phyloP scores from a whole-genome alignment of 2,888 invertebrate species.

The Tenthredo scrophulariae region DNA sequence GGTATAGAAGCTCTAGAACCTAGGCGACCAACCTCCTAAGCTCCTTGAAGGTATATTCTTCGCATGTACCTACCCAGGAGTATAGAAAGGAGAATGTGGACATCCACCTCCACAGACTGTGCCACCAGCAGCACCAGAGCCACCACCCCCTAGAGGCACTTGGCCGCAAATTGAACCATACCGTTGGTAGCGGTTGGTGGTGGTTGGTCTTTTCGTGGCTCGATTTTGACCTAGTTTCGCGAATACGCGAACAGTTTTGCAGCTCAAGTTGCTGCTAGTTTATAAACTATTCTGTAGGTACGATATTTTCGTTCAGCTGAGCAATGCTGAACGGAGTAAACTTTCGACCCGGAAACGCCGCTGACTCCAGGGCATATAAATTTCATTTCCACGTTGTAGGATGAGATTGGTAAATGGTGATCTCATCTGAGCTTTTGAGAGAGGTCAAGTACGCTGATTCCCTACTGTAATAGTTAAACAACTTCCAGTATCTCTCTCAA shows the following conservation, averaged over 20 bases:
- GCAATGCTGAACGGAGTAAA: slow-evolving; percentile 12
- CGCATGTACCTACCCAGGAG: slow-evolving; percentile 19
- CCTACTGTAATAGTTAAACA: not conserved
- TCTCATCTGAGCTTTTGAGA: not conserved
- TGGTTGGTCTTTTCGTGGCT: slow-evolving; percentile 41
- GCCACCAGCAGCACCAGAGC: slow-evolving; percentile 31
- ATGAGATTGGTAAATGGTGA: not conserved
- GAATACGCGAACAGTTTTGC: slow-evolving; percentile 51
- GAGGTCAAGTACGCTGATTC: slow-evolving; percentile 16
- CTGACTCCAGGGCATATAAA: slow-evolving; percentile 25
- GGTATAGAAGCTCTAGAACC: not conserved
- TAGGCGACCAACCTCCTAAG: slow-evolving; percentile 39
- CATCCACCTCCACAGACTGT: slow-evolving; percentile 25
- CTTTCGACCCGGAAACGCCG: slow-evolving; percentile 23
- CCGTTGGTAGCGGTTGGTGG: slow-evolving; percentile 5
- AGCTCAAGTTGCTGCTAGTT: slow-evolving; percentile 43
- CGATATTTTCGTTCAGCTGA: slow-evolving; percentile 39
- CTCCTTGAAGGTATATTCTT: slow-evolving; percentile 24
- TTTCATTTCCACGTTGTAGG: slow-evolving; percentile 10
- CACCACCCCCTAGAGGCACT: slow-evolving; percentile 38
- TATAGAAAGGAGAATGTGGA: slow-evolving; percentile 42
- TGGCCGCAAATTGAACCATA: slow-evolving; percentile 45
- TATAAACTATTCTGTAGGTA: slow-evolving; percentile 42
- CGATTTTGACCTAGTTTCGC: slow-evolving; percentile 51
- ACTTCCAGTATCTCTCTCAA: not conserved